Base-by-base conservation (phyloP, 2,797 vertebrate genomes). In the Acipenser transmontanus region DNA sequence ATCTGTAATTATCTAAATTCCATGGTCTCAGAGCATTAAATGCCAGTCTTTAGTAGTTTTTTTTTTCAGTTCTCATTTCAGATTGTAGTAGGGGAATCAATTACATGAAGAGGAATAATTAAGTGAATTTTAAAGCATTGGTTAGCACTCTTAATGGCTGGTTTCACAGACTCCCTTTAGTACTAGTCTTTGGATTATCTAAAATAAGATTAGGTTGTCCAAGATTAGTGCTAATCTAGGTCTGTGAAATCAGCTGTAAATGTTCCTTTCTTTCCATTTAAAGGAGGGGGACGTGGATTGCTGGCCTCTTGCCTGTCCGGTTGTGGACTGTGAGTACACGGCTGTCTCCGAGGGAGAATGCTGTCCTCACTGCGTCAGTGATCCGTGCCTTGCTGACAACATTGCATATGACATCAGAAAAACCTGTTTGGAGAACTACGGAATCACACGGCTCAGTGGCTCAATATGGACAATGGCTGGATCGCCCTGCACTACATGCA, bases 261-360 rank as follows among this genome's bases (percentile, higher is more conserved):
- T 34, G 4, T 34, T 34, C 34, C 34, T 34, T 34, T 34, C 4
- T 34, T 34, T 34, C 34, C 4, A 17, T 65, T 69, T 73, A 56
- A 71, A 98, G 96, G 93, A 95, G 70, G 95, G 96, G 49, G 93
- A 95, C 77, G 93, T 97, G 56, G 94, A 96, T 67, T 98, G 96
- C 76, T 94, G 94, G 93, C 94, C 95, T 8, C 85, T 96, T 47
- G 72, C 84, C 0, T 98, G 96, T 77, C 95, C 95, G 0, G 68
- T 70, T 48, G 71, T 97, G 66, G 85, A 70, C 79, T 98, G 96
- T 12, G 91, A 93, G 77, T 96, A 91, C 82, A 92, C 93, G 0
- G 86, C 91, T 0, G 74, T 92, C 66, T 81, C 87, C 0, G 94
- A 97, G 75, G 95, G 92, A 0, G 94, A 97, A 71, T 98, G 96